Conservation (phyloP, 2,888 invertebrate genomes). For the Oscheius sp. region DNA sequence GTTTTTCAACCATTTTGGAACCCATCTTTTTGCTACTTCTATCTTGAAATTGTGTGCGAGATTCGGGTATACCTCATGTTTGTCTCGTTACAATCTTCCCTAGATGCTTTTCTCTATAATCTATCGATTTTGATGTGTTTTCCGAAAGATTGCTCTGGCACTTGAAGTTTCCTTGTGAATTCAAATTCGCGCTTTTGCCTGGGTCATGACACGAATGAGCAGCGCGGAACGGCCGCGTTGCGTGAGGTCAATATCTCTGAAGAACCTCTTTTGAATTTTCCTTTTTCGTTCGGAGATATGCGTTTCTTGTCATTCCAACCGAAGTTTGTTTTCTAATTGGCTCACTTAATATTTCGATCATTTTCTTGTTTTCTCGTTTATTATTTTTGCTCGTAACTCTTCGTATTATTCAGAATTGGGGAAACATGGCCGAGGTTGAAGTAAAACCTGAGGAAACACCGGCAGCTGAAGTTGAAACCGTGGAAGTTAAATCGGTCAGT, state of each 20-base stretch:
- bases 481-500: background rate
- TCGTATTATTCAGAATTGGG: background rate
- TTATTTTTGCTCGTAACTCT: background rate
- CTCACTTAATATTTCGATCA: background rate
- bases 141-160: background rate
- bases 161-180: too few species aligned
- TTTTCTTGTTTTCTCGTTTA: background rate
- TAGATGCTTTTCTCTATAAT: background rate
- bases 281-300: background rate
- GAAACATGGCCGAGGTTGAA: conserved; percentile 5
- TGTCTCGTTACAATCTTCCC: too few species aligned
- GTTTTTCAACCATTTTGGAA: too few species aligned
- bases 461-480: background rate
- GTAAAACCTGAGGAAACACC: conserved; percentile 5
- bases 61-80: too few species aligned
- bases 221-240: background rate
- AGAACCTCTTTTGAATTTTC: background rate
- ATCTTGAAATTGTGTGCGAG: too few species aligned
- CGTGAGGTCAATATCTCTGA: conserved; percentile 15
- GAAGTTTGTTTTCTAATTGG: background rate
- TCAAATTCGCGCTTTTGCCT: too few species aligned
- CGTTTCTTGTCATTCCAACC: background rate
- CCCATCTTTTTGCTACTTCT: too few species aligned
- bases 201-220: too few species aligned
- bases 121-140: background rate